Base-by-base conservation (phyloP, 2,888 invertebrate genomes). In the Crioceris asparagi region DNA sequence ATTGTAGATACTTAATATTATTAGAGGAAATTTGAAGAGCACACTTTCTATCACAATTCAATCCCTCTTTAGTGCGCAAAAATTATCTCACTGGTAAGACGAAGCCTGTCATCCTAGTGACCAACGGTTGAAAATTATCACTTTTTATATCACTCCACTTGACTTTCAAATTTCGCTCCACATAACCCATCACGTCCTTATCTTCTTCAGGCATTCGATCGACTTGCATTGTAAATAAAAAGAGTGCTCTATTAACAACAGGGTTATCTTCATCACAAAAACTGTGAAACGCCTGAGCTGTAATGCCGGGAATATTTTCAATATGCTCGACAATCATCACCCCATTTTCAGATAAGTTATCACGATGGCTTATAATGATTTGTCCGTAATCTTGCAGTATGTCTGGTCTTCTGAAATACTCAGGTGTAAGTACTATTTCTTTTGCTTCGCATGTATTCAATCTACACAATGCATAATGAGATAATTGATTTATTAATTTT, bases 261-360 rank as follows among this genome's bases (percentile, higher is more conserved):
- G 75, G 74, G 37, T 57, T 66, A 29, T 64, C 44, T 17, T 66
- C 68, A 48, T 77, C 76, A 46, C 75, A 75, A 45, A 77, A 66
- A 38, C 64, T 57, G 48, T 77, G 76, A 45, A 77, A 66, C 3
- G 70, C 70, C 48, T 62, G 65, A 2, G 69, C 64, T 0, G 61
- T 56, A 21, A 49, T 35, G 10, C 66, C 67, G 6, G 59, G 53
- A 14, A 64, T 48, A 23, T 56, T 32, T 14, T 62, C 60, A 21
- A 68, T 42, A 50, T 65, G 56, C 34, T 55, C 50, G 1, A 67
- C 51, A 16, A 63, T 47, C 54, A 68, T 53, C 4, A 62, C 51
- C 7, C 56, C 48, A 38, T 45, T 55, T 11, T 53, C 36, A 14
- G 52, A 39, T 14, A 63, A 50, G 15, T 47, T 33, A 32, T 43